A percentile compares a stretch with the other conserved stretches of the same genome.
These are phyloP conservation scores for Australoheros scitulus DNA, from an alignment of 2,113 vertebrate species.

Conservation along the genomic window DNA sequence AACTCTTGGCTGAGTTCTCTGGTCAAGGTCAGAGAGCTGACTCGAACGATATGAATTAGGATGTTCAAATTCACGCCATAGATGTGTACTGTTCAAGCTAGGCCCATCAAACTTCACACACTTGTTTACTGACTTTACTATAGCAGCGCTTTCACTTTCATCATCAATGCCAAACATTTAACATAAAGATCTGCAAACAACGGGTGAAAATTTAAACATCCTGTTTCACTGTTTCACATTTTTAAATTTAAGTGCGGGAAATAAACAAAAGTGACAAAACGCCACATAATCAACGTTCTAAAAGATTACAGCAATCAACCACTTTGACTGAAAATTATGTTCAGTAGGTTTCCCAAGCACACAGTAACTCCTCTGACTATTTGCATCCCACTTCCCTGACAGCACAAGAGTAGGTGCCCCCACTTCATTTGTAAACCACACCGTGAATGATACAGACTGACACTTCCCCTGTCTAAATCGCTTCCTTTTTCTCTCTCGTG, in stretches of 20 bases:
- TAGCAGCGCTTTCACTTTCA: too few relatives aligned
- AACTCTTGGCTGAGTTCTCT: too few relatives aligned
- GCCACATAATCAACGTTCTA: neutral
- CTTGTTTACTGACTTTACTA: too few relatives aligned
- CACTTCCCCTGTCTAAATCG: conserved; percentile 35
- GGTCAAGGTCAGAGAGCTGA: too few relatives aligned
- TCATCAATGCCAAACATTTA: too few relatives aligned
- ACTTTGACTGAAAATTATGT: neutral
- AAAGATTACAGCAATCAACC: neutral
- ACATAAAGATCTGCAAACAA: neutral
- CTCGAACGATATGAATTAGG: too few relatives aligned
- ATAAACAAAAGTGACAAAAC: neutral
- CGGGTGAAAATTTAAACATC: neutral
- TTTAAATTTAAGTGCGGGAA: neutral
- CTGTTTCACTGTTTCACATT: neutral
- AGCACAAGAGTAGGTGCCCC: conserved; percentile 19
- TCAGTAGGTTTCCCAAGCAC: neutral
- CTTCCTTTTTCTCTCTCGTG: neutral
- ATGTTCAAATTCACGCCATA: too few relatives aligned
- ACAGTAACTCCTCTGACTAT: neutral
- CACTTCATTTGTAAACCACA: conserved; percentile 53
- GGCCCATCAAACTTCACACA: too few relatives aligned
- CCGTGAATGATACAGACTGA: conserved; percentile 42
- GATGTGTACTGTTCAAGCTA: too few relatives aligned
- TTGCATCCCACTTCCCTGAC: neutral